phyloP scores from a whole-genome alignment of 2,797 vertebrate genomes.

The Mus caroli region DNA sequence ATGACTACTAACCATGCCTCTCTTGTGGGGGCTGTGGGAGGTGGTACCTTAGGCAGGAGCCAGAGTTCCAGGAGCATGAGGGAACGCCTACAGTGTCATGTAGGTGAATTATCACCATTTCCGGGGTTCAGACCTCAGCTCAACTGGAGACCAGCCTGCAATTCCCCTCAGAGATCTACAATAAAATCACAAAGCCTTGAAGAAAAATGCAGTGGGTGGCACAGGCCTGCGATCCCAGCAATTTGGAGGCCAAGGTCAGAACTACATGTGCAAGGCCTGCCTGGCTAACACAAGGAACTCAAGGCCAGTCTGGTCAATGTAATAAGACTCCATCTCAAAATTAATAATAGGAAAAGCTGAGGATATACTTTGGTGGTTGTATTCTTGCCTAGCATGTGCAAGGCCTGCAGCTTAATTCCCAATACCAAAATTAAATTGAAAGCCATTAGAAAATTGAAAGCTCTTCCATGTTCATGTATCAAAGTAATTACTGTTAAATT shows the following conservation, averaged over 20 bases:
- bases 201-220: neutral
- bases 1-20: no score
- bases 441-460: neutral
- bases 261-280: neutral
- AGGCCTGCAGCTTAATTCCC: neutral
- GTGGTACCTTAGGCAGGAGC: no score
- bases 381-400: neutral
- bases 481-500: neutral
- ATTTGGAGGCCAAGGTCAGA: neutral
- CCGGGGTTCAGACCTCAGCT: no score
- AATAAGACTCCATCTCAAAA: neutral
- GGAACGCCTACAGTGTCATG: no score
- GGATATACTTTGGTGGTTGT: neutral
- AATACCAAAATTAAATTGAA: neutral
- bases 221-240: neutral
- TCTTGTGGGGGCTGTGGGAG: no score
- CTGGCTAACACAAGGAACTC: neutral
- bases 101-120: no score
- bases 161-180: neutral
- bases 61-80: no score
- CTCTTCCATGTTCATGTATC: neutral
- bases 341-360: neutral
- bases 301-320: neutral
- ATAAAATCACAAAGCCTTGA: neutral
- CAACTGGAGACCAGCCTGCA: no score